These are phyloP conservation scores for Zootoca vivipara DNA, from an alignment of 2,113 vertebrate species.

Conservation along the genomic window DNA sequence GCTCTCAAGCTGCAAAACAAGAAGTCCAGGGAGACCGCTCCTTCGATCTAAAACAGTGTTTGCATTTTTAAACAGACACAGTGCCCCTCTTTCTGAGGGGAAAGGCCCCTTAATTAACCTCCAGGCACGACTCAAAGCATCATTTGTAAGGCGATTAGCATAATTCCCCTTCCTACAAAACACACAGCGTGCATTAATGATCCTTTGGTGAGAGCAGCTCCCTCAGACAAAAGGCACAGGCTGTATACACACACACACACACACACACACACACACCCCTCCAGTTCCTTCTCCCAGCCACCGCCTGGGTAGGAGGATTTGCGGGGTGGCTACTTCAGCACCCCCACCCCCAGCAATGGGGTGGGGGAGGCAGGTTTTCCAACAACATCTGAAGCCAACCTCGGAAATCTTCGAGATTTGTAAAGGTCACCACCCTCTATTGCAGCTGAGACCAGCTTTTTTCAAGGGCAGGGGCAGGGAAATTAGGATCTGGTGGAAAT, in stretches of 20 bases:
- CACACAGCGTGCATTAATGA: constrained; percentile 57
- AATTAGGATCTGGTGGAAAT: too few relatives aligned
- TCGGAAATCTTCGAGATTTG: neutral
- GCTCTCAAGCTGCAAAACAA: constrained; percentile 46
- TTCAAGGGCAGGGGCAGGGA: too few relatives aligned
- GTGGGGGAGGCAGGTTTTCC: neutral
- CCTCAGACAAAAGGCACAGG: neutral
- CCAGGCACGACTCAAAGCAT: constrained; percentile 69
- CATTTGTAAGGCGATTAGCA: constrained; percentile 75
- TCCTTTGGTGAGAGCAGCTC: constrained; percentile 39
- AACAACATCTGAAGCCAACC: neutral
- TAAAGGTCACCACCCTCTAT: neutral
- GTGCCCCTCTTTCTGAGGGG: constrained; percentile 65
- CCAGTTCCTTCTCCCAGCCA: neutral
- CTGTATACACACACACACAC: too few relatives aligned
- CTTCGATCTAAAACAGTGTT: neutral
- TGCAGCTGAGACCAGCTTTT: neutral
- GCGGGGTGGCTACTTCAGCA: too few relatives aligned
- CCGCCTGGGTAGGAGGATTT: too few relatives aligned
- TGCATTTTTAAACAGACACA: constrained; percentile 60
- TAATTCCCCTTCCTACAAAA: constrained; percentile 70
- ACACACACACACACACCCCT: too few relatives aligned
- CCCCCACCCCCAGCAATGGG: neutral
- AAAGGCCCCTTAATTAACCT: constrained; percentile 75
- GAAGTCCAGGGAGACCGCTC: constrained; percentile 29